Evolutionary conservation across 2,113 vertebrate genomes (phyloP), one percentile per base, ranked within the genome.

Genomic region (Grantiella picta): DNA sequence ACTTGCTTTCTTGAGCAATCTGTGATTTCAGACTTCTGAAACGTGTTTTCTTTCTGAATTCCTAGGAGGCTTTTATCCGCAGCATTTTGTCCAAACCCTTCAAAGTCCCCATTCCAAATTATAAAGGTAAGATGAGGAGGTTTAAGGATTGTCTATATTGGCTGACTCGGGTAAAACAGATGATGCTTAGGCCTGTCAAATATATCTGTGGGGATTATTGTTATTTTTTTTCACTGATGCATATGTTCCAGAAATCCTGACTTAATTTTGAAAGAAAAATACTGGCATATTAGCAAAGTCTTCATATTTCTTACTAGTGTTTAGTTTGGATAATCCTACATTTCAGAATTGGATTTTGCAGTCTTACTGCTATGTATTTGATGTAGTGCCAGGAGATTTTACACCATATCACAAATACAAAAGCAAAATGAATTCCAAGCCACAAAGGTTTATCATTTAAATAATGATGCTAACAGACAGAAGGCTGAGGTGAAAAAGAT

Each of bases 21-120:
- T 84, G 27, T 93, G 64, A 69, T 89, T 89, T 95, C 76, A 92
- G 50, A 53, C 64, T 78, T 63, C 9, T 95, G 53, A 95, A 90
- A 31, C 6, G 1, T 89, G 45, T 95, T 94, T 95, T 92, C 54
- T 97, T 94, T 95, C 59, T 91, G 49, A 92, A 96, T 96, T 94
- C 68, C 44, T 96, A 99, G 99, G 99, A 99, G 97, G 99, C 98
- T 19, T 99, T 99, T 96, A 99, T 99, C 93, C 98, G 98, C 90
- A 99, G 98, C 82, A 99, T 99, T 97, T 98, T 99, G 96, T 99
- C 99, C 91, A 99, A 98, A 94, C 99, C 99, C 33, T 99, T 99
- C 95, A 99, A 99, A 97, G 96, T 99, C 52, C 99, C 99, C 20
- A 99, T 99, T 97, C 98, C 97, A 92, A 99, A 99, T 96, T 99